Conservation (phyloP, 2,113 vertebrate species). For the Synchiropus splendidus region DNA sequence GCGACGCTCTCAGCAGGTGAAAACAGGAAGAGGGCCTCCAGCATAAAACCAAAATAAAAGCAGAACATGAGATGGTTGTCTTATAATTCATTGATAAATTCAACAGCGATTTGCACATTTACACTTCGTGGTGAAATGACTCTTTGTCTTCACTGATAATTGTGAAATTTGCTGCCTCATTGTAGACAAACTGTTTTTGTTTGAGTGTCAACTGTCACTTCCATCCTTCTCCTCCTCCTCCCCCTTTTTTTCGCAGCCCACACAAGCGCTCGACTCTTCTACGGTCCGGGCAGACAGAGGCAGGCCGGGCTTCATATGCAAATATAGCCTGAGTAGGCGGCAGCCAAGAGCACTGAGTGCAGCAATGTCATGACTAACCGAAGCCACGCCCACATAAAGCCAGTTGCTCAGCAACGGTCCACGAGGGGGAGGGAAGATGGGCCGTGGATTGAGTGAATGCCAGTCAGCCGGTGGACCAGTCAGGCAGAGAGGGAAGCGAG, state of each 20-base stretch:
- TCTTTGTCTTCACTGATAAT: not conserved
- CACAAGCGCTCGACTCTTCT: too few species aligned
- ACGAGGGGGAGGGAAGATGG: slow-evolving; percentile 33
- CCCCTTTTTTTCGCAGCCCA: too few species aligned
- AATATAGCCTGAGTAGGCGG: slow-evolving; percentile 54
- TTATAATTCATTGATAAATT: too few species aligned
- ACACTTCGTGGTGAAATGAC: too few species aligned
- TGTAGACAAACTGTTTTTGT: slow-evolving; percentile 26
- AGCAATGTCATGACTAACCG: slow-evolving; percentile 28
- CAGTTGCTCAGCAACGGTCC: slow-evolving; percentile 63
- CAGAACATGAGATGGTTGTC: too few species aligned
- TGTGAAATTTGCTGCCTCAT: slow-evolving; percentile 41
- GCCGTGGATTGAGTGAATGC: slow-evolving; percentile 45
- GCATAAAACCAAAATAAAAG: too few species aligned
- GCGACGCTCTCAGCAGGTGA: too few species aligned
- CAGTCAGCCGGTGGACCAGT: slow-evolving; percentile 36
- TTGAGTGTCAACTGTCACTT: slow-evolving; percentile 22
- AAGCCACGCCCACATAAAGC: slow-evolving; percentile 38
- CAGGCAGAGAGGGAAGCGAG: slow-evolving; percentile 16
- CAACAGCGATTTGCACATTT: not conserved
- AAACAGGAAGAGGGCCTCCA: too few species aligned
- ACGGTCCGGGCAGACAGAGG: slow-evolving; percentile 26
- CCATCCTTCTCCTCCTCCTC: slow-evolving; percentile 7
- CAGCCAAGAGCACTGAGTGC: too few species aligned
- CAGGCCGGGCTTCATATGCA: slow-evolving; percentile 50